A percentile compares a stretch with the other conserved stretches of the same genome.
Conservation (phyloP, 2,888 invertebrate species). For the Alviniconcha strummeri region DNA sequence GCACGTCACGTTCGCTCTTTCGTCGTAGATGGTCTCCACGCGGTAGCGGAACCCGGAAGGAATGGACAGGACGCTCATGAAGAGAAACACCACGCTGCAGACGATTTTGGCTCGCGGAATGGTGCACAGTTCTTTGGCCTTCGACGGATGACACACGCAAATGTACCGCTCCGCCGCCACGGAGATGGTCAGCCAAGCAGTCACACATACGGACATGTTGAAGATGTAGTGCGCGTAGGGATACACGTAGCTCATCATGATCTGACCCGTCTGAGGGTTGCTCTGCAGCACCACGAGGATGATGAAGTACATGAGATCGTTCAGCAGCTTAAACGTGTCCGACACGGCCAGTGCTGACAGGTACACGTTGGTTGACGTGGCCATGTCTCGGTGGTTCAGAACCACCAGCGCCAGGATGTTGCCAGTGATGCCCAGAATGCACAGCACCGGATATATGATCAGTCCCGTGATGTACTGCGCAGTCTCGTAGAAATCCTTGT, state of each 20-base stretch:
- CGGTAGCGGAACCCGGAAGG: conserved; percentile 68
- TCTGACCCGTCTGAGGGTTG: conserved; percentile 49
- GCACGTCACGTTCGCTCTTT: conserved; percentile 49
- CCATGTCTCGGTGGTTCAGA: conserved; percentile 60
- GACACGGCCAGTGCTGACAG: conserved; percentile 67
- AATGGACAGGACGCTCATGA: conserved; percentile 65
- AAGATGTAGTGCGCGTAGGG: conserved; percentile 70
- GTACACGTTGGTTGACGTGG: conserved; percentile 67
- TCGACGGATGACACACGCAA: conserved; percentile 66
- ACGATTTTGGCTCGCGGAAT: conserved; percentile 60
- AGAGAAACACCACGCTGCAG: conserved; percentile 61
- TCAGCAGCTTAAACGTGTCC: conserved; percentile 67
- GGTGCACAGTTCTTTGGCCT: conserved; percentile 57
- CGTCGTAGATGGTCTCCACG: conserved; percentile 53
- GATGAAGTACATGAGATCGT: conserved; percentile 67
- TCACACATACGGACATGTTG: conserved; percentile 61
- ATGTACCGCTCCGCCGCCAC: conserved; percentile 69
- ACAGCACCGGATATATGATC: conserved; percentile 64
- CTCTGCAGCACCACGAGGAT: conserved; percentile 55
- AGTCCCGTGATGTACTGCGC: conserved; percentile 65
- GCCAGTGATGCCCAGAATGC: conserved; percentile 61
- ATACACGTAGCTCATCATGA: conserved; percentile 61
- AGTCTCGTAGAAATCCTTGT: conserved; percentile 58
- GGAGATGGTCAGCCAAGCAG: conserved; percentile 69
- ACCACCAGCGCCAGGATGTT: conserved; percentile 65